Evolutionary conservation across 1,140 invertebrate genomes (phyloP), one percentile per base, ranked within the genome.

Genomic region (Tyrophagus putrescentiae): DNA sequence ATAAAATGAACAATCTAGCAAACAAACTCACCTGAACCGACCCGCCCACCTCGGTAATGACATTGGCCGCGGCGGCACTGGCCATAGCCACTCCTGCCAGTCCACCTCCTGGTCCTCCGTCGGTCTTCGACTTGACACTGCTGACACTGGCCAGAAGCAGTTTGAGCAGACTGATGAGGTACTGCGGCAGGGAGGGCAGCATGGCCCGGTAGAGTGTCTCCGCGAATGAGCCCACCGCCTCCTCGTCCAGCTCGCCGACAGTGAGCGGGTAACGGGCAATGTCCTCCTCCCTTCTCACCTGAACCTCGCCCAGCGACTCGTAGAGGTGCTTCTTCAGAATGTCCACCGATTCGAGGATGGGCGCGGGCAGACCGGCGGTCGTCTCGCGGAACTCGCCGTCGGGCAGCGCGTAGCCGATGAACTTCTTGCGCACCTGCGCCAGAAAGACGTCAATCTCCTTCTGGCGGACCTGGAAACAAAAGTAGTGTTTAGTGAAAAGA

Each of bases 141-240:
- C 95, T 94, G 18, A 93, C 89, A 48, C 94, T 91, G 45, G 94
- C 95, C 42, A 99, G 76, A 25, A 99, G 77, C 66, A 99, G 92
- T 78, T 99, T 99, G 18, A 99, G 73, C 21, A 98, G 70, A 21
- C 92, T 89, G 66, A 98, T 98, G 84, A 95, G 91, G 69, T 95
- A 93, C 68, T 97, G 92, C 34, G 91, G 89, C 65, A 97, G 75
- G 73, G 87, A 91, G 0, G 89, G 87, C 60, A 95, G 71, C 76
- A 96, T 88, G 1, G 86, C 86, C 74, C 85, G 83, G 72, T 94
- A 96, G 18, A 95, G 75, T 64, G 85, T 78, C 78, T 96, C 92
- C 13, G 84, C 81, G 59, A 87, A 81, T 16, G 84, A 60, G 50
- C 32, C 25, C 9, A 59, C 18, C n/a, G 60, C 31, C 39, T 39